Evolutionary conservation across 2,888 invertebrate genomes (phyloP), one percentile per base, ranked within the genome.

Genomic region (Thymelicus sylvestris): DNA sequence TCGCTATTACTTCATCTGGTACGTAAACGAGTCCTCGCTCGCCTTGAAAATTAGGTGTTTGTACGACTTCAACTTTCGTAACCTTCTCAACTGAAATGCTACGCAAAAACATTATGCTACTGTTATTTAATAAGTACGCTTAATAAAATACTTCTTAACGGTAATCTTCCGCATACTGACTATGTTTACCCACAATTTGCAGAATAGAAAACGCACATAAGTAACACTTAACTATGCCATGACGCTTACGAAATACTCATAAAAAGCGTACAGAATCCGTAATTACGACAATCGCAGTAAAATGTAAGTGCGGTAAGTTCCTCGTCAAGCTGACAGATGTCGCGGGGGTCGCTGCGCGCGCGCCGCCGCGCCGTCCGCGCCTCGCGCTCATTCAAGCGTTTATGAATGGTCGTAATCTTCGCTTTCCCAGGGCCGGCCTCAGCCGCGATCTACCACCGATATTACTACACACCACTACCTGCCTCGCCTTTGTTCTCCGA

Each of bases 361-460:
- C 86, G 44, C 44, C 86, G 81, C n/a, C 86, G 85, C 86, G 44
- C 85, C 81, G 87, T 86, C 86, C 47, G 50, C 63, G 63, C 63
- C 60, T 86, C 87, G 88, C 85, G 87, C 88, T 89, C 91, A 91
- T 92, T 93, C 90, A 92, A 88, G 86, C 90, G 88, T 87, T 89
- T 85, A 91, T 91, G 91, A 92, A 92, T 92, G 92, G 87, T 87
- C 80, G 89, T 89, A 89, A 89, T 85, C 85, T 86, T 89, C 83
- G 89, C 90, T 91, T 92, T 92, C 91, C 89, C 90, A 90, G 90
- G 87, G 86, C 83, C 84, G 86, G 86, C 89, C 89, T 86, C 86
- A 84, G 86, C 86, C 83, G 83, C 84, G 76, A 66, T 55, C 61
- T 12, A 38, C 59, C 41, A 52, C 61, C 41, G 55, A 68, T 55